Evolutionary conservation across 2,888 invertebrate genomes (phyloP), one percentile per base, ranked within the genome.

Genomic region (Diarsia brunnea): DNA sequence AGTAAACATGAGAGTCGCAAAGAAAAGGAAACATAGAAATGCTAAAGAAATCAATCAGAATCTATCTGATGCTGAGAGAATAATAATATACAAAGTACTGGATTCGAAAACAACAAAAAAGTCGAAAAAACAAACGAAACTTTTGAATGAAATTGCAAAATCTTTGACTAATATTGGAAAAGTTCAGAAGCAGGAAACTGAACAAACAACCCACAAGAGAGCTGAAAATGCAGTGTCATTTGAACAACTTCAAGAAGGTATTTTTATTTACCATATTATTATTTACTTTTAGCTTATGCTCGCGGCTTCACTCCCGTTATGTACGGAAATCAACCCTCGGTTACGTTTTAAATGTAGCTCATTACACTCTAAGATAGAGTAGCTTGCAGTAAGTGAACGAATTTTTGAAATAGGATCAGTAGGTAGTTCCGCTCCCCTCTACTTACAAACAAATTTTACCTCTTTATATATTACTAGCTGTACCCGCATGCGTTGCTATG

Each of bases 51-150:
- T 77, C 14, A 87, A 89, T n/a, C 76, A 87, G 3, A 90, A 90
- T 65, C 68, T 92, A 4, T 92, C 94, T 27, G 95, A 95, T 82
- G 92, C 95, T 0, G 95, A 96, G 68, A 93, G 93, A 88, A 95
- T 96, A 73, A 93, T 96, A 60, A 94, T 96, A 81, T 96, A 95
- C 85, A 95, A 96, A 87, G 93, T 96, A 65, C 84, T 95, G 8
- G 93, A 95, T 72, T 89, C 93, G 0, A 94, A 92, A 88, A 86
- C 83, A 58, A 89, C 89, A 24, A 93, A 92, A 74, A 90, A 89
- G 21, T 80, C 86, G 5, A 90, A 88, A 69, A 91, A 85, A 67
- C 90, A 90, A 61, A 76, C 86, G 0, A 91, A 92, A 82, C 78
- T 90, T 21, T 85, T 91, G 68, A 89, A 89, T 79, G 87, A 92